Conservation (phyloP, 2,113 vertebrate genomes). For the Oxyruncus cristatus region DNA sequence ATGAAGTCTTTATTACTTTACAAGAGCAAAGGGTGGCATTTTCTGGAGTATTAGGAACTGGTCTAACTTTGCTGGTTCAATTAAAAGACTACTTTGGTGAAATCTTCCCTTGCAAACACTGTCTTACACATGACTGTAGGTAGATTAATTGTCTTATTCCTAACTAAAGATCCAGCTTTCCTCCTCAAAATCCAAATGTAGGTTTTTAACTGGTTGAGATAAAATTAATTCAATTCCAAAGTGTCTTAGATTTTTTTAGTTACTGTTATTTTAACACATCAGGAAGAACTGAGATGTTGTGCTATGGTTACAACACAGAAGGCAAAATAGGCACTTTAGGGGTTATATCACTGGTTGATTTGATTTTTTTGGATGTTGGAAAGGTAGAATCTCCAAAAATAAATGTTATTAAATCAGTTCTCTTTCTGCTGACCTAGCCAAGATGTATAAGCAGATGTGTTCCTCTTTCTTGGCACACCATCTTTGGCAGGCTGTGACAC, state of each 20-base stretch:
- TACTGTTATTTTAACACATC: neutral
- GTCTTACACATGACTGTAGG: neutral
- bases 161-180: neutral
- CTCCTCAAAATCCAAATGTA: neutral
- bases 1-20: neutral
- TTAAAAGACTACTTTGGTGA: neutral
- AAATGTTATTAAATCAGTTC: neutral
- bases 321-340: neutral
- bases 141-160: neutral
- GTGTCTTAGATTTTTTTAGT: neutral
- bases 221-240: neutral
- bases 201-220: neutral
- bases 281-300: neutral
- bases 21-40: neutral
- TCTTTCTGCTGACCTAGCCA: neutral
- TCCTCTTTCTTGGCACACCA: neutral
- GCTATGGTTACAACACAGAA: neutral
- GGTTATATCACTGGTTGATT: neutral
- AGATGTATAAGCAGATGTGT: neutral
- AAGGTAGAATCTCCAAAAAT: neutral
- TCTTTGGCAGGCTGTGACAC: neutral
- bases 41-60: neutral
- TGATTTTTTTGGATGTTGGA: neutral
- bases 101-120: neutral
- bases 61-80: neutral